Evolutionary conservation across 1,140 invertebrate genomes (phyloP), one percentile per base, ranked within the genome.

Genomic region (Eulimnadia texana): DNA sequence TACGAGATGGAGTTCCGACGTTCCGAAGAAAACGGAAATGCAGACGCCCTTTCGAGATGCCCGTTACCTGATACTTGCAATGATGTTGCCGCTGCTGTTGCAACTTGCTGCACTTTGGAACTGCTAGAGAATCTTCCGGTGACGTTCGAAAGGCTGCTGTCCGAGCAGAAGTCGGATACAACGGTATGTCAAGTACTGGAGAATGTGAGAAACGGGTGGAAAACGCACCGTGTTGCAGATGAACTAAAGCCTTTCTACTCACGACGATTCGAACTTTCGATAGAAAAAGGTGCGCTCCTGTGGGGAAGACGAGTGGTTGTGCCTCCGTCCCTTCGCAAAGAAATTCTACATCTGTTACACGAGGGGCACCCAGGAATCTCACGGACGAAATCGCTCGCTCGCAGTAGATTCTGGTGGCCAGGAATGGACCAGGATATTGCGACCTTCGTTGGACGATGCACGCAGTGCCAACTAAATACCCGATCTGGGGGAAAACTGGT

Each of bases 311-410:
- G n/a, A n/a, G n/a, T n/a, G n/a, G n/a, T n/a, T 64, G 25, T 63
- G 10, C 24, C 51, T 3, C 72, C 70, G 63, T 51, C 68, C 68
- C 52, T 67, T 67, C 69, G 67, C 53, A 19, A 64, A 13, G 29
- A 66, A 57, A 65, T 77, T 11, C 61, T 78, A 3, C 56, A 72
- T 28, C 66, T 72, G 58, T 62, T 79, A n/a, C 77, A 80, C 67
- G 54, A 61, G 11, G 72, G 70, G 3, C 79, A 81, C 65, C 70
- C 72, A 3, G 77, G 78, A 3, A 73, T 79, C 10, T 72, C 72
- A 0, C 70, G 68, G 0, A 82, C 80, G 77, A 82, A 82, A 68
- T 63, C 68, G 70, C 78, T 6, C 80, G 74, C n/a, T n/a, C n/a
- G n/a, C n/a, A n/a, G n/a, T n/a, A n/a, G n/a, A n/a, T n/a, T n/a